Base-by-base conservation (phyloP, 2,797 vertebrate genomes). In the Perodicticus potto region DNA sequence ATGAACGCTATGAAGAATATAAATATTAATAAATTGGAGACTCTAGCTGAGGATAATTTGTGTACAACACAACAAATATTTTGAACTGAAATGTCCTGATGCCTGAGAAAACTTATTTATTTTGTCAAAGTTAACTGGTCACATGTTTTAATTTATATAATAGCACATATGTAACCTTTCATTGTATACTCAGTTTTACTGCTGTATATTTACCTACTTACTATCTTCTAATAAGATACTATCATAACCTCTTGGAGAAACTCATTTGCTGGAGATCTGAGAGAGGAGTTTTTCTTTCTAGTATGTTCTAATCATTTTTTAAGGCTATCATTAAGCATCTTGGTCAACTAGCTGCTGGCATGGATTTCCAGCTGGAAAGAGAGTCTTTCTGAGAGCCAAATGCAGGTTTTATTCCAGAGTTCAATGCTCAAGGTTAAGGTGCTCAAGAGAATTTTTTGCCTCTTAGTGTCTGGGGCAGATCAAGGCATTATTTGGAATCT, bases 401-500 rank as follows among this genome's bases (percentile, higher is more conserved):
- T 17, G 19, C 65, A 78, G 34, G 12, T 78, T 93, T 96, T 73
- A 27, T 61, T 70, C 34, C 37, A 37, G 29, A 55, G 37, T 19
- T 57, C 14, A 53, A 83, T 63, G 34, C 17, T 82, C 53, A 67
- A 53, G 22, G n/a, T 55, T 49, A 86, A 80, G 29, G 25, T 43
- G 14, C 11, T 78, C 27, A 23, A 76, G 37, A 89, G 59, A 77
- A 23, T 10, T 70, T 57, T 20, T 29, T 32, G 53, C 63, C n/a
- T 89, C n/a, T 85, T 82, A n/a, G n/a, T 12, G 70, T 17, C 27
- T 55, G 43, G 59, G n/a, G 22, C 89, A 53, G 5, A 55, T 67
- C 77, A 89, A 82, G 63, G 53, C 85, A 63, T 78, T 92, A 90
- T 83, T 27, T 95, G 89, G 40, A 90, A 91, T 59, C 20, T 25